Evolutionary conservation across 2,888 invertebrate genomes (phyloP).

Genomic region (Acronicta aceris): DNA sequence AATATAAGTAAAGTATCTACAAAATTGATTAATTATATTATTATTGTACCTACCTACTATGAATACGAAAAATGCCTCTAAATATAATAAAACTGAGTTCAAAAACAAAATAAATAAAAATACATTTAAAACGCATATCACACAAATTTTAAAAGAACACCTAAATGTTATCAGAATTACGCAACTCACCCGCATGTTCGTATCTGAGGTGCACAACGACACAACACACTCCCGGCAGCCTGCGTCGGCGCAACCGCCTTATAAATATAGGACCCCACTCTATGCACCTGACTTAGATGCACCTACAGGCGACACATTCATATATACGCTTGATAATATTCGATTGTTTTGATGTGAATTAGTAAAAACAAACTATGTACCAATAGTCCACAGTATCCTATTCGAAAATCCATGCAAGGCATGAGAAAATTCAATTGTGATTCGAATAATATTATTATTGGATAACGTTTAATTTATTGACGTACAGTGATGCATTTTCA

Average conservation of each 20-base stretch:
- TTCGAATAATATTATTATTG: neutral
- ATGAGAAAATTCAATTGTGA: too few species aligned
- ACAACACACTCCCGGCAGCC: conserved; percentile 64
- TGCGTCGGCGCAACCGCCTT: conserved; percentile 66
- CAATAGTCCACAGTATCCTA: neutral
- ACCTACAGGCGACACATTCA: conserved; percentile 42
- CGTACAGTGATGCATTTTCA: conserved; percentile 31
- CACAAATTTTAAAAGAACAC: conserved; percentile 2
- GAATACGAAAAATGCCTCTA: too few species aligned
- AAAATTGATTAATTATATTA: too few species aligned
- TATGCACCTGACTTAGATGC: conserved; percentile 59
- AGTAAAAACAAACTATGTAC: neutral
- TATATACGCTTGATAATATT: conserved; percentile 32
- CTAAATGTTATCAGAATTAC: conserved; percentile 1
- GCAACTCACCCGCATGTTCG: conserved; percentile 72
- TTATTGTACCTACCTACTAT: too few species aligned
- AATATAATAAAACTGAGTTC: neutral
- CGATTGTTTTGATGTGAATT: conserved; percentile 34
- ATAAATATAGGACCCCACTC: conserved; percentile 81
- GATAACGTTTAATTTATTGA: conserved; percentile 35
- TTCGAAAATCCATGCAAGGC: too few species aligned
- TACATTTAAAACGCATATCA: conserved; percentile 1
- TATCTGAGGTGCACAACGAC: conserved; percentile 61
- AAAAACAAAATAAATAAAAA: neutral
- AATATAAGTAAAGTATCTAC: too few species aligned